A percentile compares a stretch with the other conserved stretches of the same genome.
Evolutionary conservation across 2,888 invertebrate species (phyloP).

Genomic region (Hirtodrosophila cameraria): DNA sequence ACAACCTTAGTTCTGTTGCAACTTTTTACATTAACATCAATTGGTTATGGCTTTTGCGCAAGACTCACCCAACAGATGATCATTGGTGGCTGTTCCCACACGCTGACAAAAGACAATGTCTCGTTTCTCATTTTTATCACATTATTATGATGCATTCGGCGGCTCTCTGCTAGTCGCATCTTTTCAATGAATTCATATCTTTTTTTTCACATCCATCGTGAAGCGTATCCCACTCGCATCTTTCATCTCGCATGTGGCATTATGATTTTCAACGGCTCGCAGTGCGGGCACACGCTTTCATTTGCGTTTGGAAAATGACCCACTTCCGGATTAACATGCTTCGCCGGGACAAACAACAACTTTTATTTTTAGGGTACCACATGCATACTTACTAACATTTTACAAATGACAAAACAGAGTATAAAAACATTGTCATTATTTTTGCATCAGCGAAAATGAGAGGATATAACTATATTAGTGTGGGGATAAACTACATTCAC

Average conservation of each 20-base stretch:
- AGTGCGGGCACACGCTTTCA: constrained; percentile 62
- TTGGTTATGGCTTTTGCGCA: constrained; percentile 42
- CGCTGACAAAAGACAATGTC: constrained; percentile 46
- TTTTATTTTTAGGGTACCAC: constrained; percentile 59
- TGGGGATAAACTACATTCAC: too few relatives aligned
- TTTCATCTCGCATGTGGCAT: constrained; percentile 48
- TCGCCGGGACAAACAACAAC: constrained; percentile 43
- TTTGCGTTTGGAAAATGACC: constrained; percentile 77
- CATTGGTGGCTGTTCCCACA: constrained; percentile 46
- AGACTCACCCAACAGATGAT: constrained; percentile 28
- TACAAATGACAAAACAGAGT: background rate
- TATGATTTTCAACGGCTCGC: constrained; percentile 63
- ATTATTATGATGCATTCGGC: constrained; percentile 44
- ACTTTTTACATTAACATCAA: constrained; percentile 30
- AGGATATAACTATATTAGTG: too few relatives aligned
- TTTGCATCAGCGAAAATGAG: background rate
- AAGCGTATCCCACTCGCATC: constrained; percentile 47
- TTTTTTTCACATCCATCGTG: constrained; percentile 65
- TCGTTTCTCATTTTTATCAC: constrained; percentile 58
- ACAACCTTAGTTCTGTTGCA: constrained; percentile 15
- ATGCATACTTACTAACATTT: constrained; percentile 17
- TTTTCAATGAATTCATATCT: constrained; percentile 47
- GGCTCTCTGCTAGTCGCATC: constrained; percentile 19
- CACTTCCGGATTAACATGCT: constrained; percentile 74
- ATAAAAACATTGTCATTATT: background rate